Evolutionary conservation across 2,888 invertebrate species (phyloP).

Genomic region (Hetaerina titia): DNA sequence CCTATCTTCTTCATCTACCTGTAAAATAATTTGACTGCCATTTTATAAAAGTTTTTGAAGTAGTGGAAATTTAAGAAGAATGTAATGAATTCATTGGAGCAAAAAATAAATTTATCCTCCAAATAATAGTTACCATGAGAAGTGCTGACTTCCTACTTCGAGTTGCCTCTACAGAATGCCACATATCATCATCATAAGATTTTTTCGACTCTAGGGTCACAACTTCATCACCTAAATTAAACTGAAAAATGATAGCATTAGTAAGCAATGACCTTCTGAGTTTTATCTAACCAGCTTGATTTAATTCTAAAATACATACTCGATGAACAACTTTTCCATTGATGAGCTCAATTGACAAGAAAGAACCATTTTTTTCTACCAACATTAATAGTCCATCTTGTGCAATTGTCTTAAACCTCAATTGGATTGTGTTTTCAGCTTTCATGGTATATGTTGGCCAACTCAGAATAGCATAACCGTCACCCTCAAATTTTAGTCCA

Average conservation of each 20-base stretch:
- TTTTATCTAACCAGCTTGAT: not conserved
- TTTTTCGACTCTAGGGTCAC: slow-evolving; percentile 80
- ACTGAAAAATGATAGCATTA: slow-evolving; percentile 75
- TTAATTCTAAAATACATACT: slow-evolving; percentile 75
- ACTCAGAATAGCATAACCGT: slow-evolving; percentile 90
- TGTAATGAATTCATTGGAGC: slow-evolving; percentile 70
- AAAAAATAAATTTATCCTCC: slow-evolving; percentile 74
- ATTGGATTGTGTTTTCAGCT: slow-evolving; percentile 83
- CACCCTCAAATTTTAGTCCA: slow-evolving; percentile 92
- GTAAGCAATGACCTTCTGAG: not conserved
- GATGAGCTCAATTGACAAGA: slow-evolving; percentile 90
- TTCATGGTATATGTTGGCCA: slow-evolving; percentile 81
- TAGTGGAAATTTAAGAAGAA: not conserved
- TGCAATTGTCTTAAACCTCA: slow-evolving; percentile 92
- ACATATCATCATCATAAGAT: slow-evolving; percentile 92
- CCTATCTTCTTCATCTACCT: slow-evolving; percentile 74
- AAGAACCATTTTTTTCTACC: slow-evolving; percentile 86
- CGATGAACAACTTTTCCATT: slow-evolving; percentile 87
- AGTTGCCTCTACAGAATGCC: slow-evolving; percentile 91
- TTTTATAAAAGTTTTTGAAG: not conserved
- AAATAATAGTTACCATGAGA: slow-evolving; percentile 81
- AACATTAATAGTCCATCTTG: slow-evolving; percentile 93
- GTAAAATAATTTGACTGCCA: slow-evolving; percentile 67
- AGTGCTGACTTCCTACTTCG: slow-evolving; percentile 84
- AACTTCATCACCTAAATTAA: slow-evolving; percentile 84